A percentile compares a stretch with the other conserved stretches of the same genome.
These are phyloP conservation scores for Tinamus guttatus DNA, from an alignment of 2,113 vertebrate genomes.

Conservation along the genomic window DNA sequence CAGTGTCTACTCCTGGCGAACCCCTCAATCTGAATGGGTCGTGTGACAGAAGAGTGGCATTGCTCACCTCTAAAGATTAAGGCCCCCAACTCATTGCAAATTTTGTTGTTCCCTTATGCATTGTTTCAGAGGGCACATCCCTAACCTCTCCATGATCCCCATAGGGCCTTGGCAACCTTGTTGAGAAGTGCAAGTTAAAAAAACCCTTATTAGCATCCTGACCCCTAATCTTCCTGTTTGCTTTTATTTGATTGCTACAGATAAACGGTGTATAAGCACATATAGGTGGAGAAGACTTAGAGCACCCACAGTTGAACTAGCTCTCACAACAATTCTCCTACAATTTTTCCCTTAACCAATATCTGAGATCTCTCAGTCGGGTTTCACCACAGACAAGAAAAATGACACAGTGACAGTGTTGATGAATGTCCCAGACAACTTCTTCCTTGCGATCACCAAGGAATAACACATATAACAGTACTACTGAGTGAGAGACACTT, in stretches of 20 bases:
- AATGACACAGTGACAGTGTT: background rate
- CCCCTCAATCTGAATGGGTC: background rate
- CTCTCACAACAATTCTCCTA: background rate
- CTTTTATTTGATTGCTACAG: background rate
- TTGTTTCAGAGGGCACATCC: background rate
- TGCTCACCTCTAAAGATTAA: background rate
- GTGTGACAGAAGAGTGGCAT: background rate
- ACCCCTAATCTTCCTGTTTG: background rate
- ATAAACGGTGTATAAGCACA: background rate
- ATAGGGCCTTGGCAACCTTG: background rate
- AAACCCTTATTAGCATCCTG: background rate
- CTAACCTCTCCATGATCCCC: background rate
- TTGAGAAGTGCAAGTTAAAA: background rate
- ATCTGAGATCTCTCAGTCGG: background rate
- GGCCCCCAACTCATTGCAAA: background rate
- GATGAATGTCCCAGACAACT: background rate
- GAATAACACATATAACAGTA: background rate
- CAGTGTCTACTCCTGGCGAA: background rate
- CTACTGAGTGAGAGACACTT: constrained; percentile 29
- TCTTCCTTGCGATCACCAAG: background rate
- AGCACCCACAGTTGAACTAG: background rate
- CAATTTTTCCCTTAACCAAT: background rate
- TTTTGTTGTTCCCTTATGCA: background rate
- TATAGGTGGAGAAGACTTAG: background rate
- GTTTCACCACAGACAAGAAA: background rate